Percentiles rank a stretch among this genome's conserved stretches.
phyloP scores from a whole-genome alignment of 2,888 invertebrate species.

The Plagodis dolabraria region DNA sequence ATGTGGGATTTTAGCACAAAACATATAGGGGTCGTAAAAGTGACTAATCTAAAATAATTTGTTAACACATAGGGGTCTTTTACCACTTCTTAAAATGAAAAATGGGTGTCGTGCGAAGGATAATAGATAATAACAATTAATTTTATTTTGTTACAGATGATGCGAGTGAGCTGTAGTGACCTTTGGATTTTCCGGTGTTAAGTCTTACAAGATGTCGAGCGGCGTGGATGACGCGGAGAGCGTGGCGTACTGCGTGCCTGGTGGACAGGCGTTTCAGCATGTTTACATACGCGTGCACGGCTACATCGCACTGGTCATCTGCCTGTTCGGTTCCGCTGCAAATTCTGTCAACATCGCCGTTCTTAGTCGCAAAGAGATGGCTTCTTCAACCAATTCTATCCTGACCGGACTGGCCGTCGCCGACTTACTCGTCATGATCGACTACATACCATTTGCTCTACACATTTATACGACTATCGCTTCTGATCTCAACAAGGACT shows the following conservation, averaged over 20 bases:
- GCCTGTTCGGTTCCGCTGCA: conserved; percentile 94
- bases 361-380: conserved; percentile 95
- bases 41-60: conserved; percentile 27
- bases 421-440: conserved; percentile 96
- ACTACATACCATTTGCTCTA: conserved; percentile 95
- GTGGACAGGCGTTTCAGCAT: conserved; percentile 84
- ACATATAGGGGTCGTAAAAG: conserved; percentile 22
- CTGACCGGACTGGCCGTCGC: conserved; percentile 96
- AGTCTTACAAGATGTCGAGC: conserved; percentile 43
- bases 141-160: conserved; percentile 32
- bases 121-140: neutral
- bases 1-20: conserved; percentile 16
- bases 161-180: conserved; percentile 4
- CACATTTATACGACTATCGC: conserved; percentile 89
- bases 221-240: conserved; percentile 43
- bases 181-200: conserved; percentile 3
- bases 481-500: conserved; percentile 71
- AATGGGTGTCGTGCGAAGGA: neutral
- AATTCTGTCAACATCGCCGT: conserved; percentile 96
- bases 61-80: conserved; percentile 4
- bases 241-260: conserved; percentile 79
- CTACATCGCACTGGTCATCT: conserved; percentile 93
- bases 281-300: conserved; percentile 91
- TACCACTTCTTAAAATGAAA: neutral
- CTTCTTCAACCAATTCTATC: conserved; percentile 95